Base-by-base conservation (phyloP, 1,140 invertebrate species). In the Harpegnathos saltator region DNA sequence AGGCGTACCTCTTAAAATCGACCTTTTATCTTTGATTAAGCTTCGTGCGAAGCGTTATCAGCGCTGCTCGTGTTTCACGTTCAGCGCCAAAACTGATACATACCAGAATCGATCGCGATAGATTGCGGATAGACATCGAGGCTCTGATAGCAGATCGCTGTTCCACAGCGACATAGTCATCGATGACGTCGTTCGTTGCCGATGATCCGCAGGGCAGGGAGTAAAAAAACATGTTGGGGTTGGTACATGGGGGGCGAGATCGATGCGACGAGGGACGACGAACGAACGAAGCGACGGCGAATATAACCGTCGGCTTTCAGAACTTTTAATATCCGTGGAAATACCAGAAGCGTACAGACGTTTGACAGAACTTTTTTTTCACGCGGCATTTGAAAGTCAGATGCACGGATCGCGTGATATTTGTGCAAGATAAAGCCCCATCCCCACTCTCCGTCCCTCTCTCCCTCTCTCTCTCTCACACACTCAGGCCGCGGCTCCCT, bases 401-500 rank as follows among this genome's bases (percentile, higher is more conserved):
- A 77, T 77, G 62, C 52, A 33, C 12, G 33, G 75, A 78, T 56
- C 50, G n/a, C n/a, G 33, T 22, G 75, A 15, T 78, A 52, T 69
- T 80, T 69, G 54, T 44, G n/a, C 19, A 69, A 80, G 75, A 80
- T 80, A 71, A 80, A 80, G 38, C 22, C 44, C 22, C n/a, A n/a
- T n/a, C n/a, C n/a, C n/a, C n/a, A n/a, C 33, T 78, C 33, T 4
- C n/a, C 26, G 24, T 29, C n/a, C n/a, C n/a, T n/a, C n/a, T n/a
- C n/a, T n/a, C n/a, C n/a, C n/a, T n/a, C n/a, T n/a, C n/a, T n/a
- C n/a, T n/a, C n/a, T n/a, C n/a, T n/a, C n/a, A n/a, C n/a, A n/a
- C n/a, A n/a, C n/a, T n/a, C n/a, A n/a, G n/a, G n/a, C n/a, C n/a
- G n/a, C n/a, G 22, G 54, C 59, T 80, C 58, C 59, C 33, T 69